phyloP scores from a whole-genome alignment of 1,140 invertebrate species.

The Hylyphantes graminicola region DNA sequence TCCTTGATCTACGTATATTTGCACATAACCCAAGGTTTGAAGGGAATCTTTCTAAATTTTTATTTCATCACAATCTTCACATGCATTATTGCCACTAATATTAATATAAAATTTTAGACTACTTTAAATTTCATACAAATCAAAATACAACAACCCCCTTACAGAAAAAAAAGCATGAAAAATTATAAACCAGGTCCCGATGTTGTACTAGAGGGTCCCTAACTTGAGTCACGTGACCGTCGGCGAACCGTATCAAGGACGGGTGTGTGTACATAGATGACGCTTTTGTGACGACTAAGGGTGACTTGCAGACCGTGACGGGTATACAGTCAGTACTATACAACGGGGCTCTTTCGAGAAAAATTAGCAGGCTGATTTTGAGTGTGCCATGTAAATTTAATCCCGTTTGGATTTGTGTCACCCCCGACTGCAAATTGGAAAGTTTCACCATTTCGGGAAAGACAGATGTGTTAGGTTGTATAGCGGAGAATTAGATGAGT shows the following conservation, averaged over 20 bases:
- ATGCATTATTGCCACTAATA: too few relatives aligned
- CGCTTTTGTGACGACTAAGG: conserved; percentile 18
- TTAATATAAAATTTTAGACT: too few relatives aligned
- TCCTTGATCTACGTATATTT: too few relatives aligned
- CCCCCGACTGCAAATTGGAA: background rate
- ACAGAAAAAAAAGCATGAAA: too few relatives aligned
- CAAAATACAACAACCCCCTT: too few relatives aligned
- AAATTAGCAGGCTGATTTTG: conserved; percentile 4
- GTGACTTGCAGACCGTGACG: conserved; percentile 30
- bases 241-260: conserved; percentile 43
- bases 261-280: background rate
- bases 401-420: conserved; percentile 49
- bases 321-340: conserved; percentile 41
- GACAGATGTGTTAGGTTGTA: too few relatives aligned
- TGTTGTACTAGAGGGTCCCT: background rate
- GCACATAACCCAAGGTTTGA: too few relatives aligned
- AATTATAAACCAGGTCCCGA: background rate
- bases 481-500: too few relatives aligned
- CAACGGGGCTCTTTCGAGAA: conserved; percentile 5
- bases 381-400: conserved; percentile 52
- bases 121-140: too few relatives aligned
- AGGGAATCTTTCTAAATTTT: too few relatives aligned
- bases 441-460: too few relatives aligned
- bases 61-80: too few relatives aligned
- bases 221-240: conserved; percentile 36